Evolutionary conservation across 2,888 invertebrate genomes (phyloP).

Genomic region (Branchellion lobata): DNA sequence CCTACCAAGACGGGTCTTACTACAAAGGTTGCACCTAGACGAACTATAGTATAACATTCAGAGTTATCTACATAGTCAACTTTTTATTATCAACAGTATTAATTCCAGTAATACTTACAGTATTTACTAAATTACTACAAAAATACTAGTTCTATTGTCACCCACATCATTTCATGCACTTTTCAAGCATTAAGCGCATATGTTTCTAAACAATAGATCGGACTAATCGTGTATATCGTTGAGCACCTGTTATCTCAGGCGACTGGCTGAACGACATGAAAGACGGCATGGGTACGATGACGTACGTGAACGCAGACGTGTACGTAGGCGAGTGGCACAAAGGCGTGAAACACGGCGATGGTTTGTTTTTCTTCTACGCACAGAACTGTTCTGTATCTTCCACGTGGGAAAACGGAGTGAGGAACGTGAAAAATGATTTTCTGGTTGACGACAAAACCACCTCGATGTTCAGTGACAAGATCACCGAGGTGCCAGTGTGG

Average conservation of each 20-base stretch:
- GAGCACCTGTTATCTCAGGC: too few relatives aligned
- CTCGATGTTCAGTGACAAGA: neutral
- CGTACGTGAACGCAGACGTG: neutral
- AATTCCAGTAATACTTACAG: too few relatives aligned
- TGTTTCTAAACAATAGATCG: too few relatives aligned
- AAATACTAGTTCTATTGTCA: too few relatives aligned
- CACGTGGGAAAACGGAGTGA: conserved; percentile 5
- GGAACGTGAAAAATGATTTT: neutral
- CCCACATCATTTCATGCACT: too few relatives aligned
- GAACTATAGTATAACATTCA: too few relatives aligned
- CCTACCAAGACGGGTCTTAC: neutral
- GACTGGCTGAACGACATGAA: neutral
- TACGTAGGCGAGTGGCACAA: neutral
- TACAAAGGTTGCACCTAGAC: neutral
- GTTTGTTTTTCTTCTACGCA: neutral
- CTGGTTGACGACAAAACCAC: neutral
- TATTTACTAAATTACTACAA: too few relatives aligned
- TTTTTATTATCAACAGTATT: too few relatives aligned
- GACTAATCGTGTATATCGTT: too few relatives aligned
- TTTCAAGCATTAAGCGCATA: too few relatives aligned
- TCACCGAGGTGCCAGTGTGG: too few relatives aligned
- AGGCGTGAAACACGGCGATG: neutral
- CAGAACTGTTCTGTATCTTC: neutral
- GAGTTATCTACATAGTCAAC: too few relatives aligned
- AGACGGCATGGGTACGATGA: neutral